phyloP scores from a whole-genome alignment of 2,888 invertebrate species.

The Achlya flavicornis region DNA sequence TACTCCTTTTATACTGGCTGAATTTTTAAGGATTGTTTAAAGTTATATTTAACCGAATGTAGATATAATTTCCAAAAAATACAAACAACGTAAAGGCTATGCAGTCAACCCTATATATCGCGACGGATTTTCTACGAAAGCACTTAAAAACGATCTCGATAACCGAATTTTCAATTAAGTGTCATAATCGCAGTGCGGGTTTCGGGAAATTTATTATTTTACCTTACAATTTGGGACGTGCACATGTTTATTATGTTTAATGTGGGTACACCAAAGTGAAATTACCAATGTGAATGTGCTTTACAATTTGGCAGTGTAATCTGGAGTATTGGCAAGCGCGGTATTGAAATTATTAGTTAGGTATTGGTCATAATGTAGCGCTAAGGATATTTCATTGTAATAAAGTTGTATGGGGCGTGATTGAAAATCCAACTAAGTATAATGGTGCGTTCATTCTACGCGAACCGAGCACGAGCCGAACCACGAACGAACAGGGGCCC shows the following conservation, averaged over 20 bases:
- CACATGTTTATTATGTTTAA: constrained; percentile 61
- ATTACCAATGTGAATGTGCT: constrained; percentile 23
- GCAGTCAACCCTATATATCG: constrained; percentile 53
- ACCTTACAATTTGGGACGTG: constrained; percentile 68
- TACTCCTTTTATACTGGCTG: no score
- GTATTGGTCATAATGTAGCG: not conserved
- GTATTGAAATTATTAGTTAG: not conserved
- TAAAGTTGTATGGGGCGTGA: not conserved
- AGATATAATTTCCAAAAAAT: not conserved
- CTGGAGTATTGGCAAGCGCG: constrained; percentile 6
- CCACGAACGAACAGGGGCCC: no score
- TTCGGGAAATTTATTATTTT: constrained; percentile 74
- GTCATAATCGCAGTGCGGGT: constrained; percentile 72
- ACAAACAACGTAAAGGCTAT: not conserved
- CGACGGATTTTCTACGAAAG: constrained; percentile 70
- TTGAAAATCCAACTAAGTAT: not conserved
- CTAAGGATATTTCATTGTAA: not conserved
- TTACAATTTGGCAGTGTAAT: constrained; percentile 17
- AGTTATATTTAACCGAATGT: no score
- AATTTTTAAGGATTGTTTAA: no score
- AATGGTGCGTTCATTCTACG: no score
- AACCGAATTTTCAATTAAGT: constrained; percentile 80
- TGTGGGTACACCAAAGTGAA: constrained; percentile 31
- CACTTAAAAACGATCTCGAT: constrained; percentile 72
- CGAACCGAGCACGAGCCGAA: no score